A percentile compares a stretch with the other conserved stretches of the same genome.
These are phyloP conservation scores for Timema podura DNA, from an alignment of 2,888 invertebrate genomes.

Conservation along the genomic window DNA sequence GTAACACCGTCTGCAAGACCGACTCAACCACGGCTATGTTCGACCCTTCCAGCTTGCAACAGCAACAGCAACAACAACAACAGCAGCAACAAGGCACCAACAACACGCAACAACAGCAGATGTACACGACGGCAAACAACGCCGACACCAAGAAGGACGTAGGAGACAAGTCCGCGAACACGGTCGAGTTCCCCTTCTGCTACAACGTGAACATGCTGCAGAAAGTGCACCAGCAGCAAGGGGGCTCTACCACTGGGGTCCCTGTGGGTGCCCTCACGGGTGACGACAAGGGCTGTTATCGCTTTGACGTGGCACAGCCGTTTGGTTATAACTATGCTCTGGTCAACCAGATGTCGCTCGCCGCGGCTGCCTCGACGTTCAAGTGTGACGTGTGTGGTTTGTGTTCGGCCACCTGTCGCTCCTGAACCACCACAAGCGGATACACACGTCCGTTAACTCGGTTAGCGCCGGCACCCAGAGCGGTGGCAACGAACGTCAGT, in stretches of 20 bases:
- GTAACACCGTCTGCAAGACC: constrained; percentile 24
- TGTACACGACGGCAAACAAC: constrained; percentile 22
- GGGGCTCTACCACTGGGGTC: constrained; percentile 40
- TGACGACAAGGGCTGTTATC: constrained; percentile 49
- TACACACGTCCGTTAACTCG: constrained; percentile 48
- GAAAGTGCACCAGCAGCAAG: constrained; percentile 41
- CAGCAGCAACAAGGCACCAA: constrained; percentile 35
- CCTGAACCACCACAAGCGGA: constrained; percentile 81
- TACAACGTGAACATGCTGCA: constrained; percentile 52
- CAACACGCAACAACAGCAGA: constrained; percentile 34
- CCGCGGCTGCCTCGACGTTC: constrained; percentile 61
- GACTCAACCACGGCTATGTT: constrained; percentile 27
- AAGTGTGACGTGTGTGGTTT: constrained; percentile 85
- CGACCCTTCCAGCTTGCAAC: constrained; percentile 36
- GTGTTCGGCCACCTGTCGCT: constrained; percentile 79
- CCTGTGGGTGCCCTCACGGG: constrained; percentile 46
- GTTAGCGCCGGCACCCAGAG: constrained; percentile 27
- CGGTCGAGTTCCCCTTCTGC: constrained; percentile 48
- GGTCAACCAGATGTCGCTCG: constrained; percentile 80
- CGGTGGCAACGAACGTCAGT: constrained; percentile 38
- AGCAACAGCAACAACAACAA: constrained; percentile 41
- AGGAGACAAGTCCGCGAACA: constrained; percentile 25
- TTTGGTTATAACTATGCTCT: constrained; percentile 72
- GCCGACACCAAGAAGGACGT: constrained; percentile 21
- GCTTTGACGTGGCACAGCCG: constrained; percentile 47